These are phyloP conservation scores for Hirtodrosophila duncani DNA, from an alignment of 2,888 invertebrate genomes.

Conservation along the genomic window DNA sequence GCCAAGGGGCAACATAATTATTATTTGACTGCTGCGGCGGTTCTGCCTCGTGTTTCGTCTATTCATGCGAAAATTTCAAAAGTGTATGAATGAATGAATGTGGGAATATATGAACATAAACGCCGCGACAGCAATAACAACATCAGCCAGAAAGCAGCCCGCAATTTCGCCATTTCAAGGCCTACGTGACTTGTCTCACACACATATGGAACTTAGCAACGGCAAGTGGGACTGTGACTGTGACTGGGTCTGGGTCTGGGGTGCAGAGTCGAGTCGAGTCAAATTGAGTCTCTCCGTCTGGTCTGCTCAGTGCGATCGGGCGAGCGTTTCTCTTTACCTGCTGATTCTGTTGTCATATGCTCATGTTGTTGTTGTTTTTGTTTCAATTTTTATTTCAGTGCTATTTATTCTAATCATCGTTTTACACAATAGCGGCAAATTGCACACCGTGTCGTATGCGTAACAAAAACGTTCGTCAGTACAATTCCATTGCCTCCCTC, in stretches of 20 bases:
- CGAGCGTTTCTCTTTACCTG: constrained; percentile 2
- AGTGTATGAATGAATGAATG: constrained; percentile 45
- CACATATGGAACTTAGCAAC: constrained; percentile 22
- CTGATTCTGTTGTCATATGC: constrained; percentile 11
- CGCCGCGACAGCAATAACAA: constrained; percentile 14
- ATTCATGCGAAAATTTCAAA: constrained; percentile 52
- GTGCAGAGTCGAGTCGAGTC: constrained; percentile 41
- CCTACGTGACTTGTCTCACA: constrained; percentile 71
- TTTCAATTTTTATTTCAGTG: constrained; percentile 21
- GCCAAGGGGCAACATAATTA: constrained; percentile 46
- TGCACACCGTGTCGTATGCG: constrained; percentile 17
- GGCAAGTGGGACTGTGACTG: constrained; percentile 19
- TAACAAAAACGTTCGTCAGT: constrained; percentile 5
- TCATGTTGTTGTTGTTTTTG: constrained; percentile 8
- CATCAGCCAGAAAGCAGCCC: constrained; percentile 22
- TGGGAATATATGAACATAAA: constrained; percentile 38
- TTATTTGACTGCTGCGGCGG: constrained; percentile 42
- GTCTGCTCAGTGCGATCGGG: constrained; percentile 2
- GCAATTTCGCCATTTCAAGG: constrained; percentile 65
- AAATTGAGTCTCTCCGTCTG: too few species aligned
- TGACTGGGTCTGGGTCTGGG: constrained; percentile 31
- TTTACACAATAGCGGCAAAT: constrained; percentile 1
- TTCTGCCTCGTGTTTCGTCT: constrained; percentile 50
- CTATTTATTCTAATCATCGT: constrained; percentile 29
- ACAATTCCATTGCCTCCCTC: neutral